Percentiles rank a stretch among this genome's conserved stretches.
Evolutionary conservation across 2,113 vertebrate genomes (phyloP).

Genomic region (Lepidothrix coronata): DNA sequence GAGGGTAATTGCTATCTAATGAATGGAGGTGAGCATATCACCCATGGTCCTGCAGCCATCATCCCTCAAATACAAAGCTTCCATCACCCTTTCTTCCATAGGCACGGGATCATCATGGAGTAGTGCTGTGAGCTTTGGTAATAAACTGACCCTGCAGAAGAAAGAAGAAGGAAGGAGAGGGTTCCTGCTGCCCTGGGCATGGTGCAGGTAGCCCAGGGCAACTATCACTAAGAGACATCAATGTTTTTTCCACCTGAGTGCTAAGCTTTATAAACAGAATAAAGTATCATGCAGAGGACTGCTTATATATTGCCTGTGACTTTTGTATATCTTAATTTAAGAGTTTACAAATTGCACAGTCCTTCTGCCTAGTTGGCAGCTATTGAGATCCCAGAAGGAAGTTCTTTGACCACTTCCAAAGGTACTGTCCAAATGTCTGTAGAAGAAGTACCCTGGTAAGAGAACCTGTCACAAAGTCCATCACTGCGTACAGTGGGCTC

Average conservation of each 20-base stretch:
- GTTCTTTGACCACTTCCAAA: background rate
- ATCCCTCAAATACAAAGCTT: background rate
- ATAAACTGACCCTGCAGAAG: background rate
- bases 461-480: conserved; percentile 6
- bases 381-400: background rate
- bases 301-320: background rate
- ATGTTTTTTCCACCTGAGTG: background rate
- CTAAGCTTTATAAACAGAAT: background rate
- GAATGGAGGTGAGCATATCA: background rate
- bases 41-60: background rate
- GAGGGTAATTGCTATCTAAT: background rate
- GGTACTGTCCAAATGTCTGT: background rate
- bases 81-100: background rate
- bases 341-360: background rate
- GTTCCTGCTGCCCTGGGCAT: background rate
- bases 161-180: background rate
- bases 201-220: background rate
- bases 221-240: background rate
- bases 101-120: background rate
- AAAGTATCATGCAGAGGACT: background rate
- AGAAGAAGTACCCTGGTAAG: background rate
- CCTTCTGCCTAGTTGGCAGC: background rate
- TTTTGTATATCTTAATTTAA: background rate
- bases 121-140: background rate
- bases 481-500: background rate